These are phyloP conservation scores for Autographa pulchrina DNA, from an alignment of 2,888 invertebrate genomes.

Conservation along the genomic window DNA sequence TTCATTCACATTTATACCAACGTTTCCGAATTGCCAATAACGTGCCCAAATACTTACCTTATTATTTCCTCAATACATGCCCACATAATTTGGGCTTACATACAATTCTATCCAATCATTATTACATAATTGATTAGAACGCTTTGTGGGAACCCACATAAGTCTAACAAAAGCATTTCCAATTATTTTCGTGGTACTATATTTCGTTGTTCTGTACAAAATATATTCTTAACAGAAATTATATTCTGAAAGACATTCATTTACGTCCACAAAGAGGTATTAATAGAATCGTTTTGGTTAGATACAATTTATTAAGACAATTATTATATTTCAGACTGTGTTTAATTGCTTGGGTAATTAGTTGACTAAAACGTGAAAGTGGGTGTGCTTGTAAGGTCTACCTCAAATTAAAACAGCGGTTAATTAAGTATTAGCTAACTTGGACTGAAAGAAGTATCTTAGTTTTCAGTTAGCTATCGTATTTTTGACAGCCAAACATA, in stretches of 20 bases:
- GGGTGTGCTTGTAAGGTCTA: not conserved
- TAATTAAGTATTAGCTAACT: too few relatives aligned
- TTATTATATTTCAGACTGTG: not conserved
- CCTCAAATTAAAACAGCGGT: too few relatives aligned
- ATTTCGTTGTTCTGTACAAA: not conserved
- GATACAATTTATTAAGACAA: not conserved
- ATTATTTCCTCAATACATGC: not conserved
- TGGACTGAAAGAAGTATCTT: too few relatives aligned
- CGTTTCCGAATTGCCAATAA: not conserved
- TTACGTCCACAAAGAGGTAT: not conserved
- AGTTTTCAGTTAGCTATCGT: too few relatives aligned
- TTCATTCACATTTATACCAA: not conserved
- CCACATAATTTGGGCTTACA: not conserved
- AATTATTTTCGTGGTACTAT: not conserved
- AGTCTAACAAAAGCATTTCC: not conserved
- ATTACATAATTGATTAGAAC: not conserved
- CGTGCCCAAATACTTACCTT: not conserved
- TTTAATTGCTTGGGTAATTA: not conserved
- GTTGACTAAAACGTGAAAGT: not conserved
- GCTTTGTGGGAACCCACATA: not conserved
- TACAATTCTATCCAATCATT: not conserved
- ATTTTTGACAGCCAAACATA: too few relatives aligned
- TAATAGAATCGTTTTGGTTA: not conserved
- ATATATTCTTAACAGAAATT: not conserved
- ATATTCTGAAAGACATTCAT: not conserved